Evolutionary conservation across 2,888 invertebrate species (phyloP).

Genomic region (Alloplasta piceator): DNA sequence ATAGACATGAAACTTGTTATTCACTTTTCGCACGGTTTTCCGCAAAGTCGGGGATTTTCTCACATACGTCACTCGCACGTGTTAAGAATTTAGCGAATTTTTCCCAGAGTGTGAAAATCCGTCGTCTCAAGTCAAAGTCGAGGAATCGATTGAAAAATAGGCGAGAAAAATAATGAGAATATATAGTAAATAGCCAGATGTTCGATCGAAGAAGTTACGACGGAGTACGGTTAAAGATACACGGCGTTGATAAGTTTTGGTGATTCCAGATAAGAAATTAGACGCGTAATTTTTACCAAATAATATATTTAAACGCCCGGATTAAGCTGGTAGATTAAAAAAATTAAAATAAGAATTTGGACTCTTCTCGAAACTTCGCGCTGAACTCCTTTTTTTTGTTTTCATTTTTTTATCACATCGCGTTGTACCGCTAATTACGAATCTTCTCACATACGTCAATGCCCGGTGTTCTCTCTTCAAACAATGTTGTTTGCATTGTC

Average conservation of each 20-base stretch:
- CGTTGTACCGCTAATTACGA: neutral
- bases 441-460: slow-evolving; percentile 36
- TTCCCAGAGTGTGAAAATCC: neutral
- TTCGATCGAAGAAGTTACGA: no score
- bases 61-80: slow-evolving; percentile 37
- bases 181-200: no score
- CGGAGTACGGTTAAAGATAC: no score
- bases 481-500: neutral
- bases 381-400: neutral
- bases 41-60: slow-evolving; percentile 27
- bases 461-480: slow-evolving; percentile 1
- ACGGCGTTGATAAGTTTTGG: no score
- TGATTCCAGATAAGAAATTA: no score
- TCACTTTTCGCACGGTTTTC: slow-evolving; percentile 32
- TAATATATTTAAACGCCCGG: neutral
- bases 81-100: slow-evolving; percentile 2
- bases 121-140: neutral
- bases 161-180: neutral
- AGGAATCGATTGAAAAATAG: neutral
- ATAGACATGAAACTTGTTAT: slow-evolving; percentile 23
- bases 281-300: no score
- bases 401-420: neutral
- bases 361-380: neutral
- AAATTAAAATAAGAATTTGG: slow-evolving; percentile 17
- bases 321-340: neutral